Evolutionary conservation across 2,113 vertebrate species (phyloP).

Genomic region (Nycticryphes semicollaris): DNA sequence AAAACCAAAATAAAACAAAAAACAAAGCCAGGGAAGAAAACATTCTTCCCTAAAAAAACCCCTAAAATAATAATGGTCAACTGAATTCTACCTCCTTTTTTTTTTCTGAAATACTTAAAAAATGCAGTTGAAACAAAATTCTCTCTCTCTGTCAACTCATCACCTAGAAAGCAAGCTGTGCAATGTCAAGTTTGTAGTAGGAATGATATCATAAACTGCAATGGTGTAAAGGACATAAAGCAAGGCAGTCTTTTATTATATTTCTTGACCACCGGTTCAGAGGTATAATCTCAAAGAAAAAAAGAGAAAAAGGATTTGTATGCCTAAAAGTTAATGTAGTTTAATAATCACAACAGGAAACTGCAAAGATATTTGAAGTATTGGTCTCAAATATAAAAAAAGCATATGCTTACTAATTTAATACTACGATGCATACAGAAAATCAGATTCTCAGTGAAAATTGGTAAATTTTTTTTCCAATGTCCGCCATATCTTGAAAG

Average conservation of each 20-base stretch:
- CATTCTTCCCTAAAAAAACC: fast-evolving
- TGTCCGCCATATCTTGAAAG: background rate
- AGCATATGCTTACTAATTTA: background rate
- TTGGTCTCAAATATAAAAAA: background rate
- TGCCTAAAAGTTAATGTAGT: background rate
- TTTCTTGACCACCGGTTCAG: background rate
- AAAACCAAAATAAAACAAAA: background rate
- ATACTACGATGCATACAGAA: background rate
- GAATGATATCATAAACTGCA: background rate
- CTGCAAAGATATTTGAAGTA: background rate
- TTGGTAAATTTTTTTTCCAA: background rate
- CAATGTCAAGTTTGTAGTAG: background rate
- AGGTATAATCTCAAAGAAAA: background rate
- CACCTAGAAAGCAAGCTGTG: background rate
- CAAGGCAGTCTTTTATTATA: background rate
- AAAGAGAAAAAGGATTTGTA: background rate
- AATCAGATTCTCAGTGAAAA: background rate
- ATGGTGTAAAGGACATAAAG: background rate
- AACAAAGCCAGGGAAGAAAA: background rate
- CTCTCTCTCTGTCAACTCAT: background rate
- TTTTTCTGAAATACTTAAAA: background rate
- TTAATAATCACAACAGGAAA: background rate
- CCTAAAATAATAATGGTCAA: background rate
- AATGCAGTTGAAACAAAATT: background rate
- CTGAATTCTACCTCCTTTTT: background rate